These are phyloP conservation scores for Microdon myrmicae DNA, from an alignment of 2,888 invertebrate species.

Conservation along the genomic window DNA sequence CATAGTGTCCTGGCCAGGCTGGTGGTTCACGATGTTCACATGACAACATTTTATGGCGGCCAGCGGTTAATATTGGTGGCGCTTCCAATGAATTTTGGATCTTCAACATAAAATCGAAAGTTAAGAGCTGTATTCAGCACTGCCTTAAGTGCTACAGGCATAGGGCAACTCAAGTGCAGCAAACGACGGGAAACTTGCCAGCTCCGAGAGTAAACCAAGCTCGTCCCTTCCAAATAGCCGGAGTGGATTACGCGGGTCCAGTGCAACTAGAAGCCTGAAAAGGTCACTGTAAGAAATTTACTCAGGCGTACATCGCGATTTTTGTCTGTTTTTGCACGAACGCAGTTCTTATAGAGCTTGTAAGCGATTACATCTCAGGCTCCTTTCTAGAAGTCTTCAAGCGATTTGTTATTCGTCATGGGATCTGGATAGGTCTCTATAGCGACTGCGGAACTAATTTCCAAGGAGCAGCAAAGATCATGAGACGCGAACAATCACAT, in stretches of 20 bases:
- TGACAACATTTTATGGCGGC: background rate
- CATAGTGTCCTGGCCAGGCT: background rate
- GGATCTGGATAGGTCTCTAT: conserved; percentile 1
- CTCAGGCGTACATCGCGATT: conserved; percentile 17
- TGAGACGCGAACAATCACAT: too few relatives aligned
- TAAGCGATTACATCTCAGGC: background rate
- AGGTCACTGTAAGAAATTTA: too few relatives aligned
- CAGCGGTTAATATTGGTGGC: background rate
- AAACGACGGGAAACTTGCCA: background rate
- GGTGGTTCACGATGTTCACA: background rate
- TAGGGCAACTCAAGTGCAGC: background rate
- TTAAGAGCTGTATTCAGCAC: background rate
- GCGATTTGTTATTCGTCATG: background rate
- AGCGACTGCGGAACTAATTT: conserved; percentile 7
- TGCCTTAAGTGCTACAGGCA: background rate
- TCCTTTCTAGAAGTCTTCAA: background rate
- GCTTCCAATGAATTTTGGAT: background rate
- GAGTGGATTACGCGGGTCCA: conserved; percentile 1
- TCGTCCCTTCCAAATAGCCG: background rate
- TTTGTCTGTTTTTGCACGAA: conserved; percentile 17
- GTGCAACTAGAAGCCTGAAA: too few relatives aligned
- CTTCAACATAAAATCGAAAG: background rate
- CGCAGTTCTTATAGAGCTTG: conserved; percentile 13
- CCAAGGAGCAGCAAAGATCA: too few relatives aligned
- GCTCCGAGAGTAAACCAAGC: background rate